phyloP scores from a whole-genome alignment of 2,888 invertebrate species.

The Pachymerium ferrugineum region DNA sequence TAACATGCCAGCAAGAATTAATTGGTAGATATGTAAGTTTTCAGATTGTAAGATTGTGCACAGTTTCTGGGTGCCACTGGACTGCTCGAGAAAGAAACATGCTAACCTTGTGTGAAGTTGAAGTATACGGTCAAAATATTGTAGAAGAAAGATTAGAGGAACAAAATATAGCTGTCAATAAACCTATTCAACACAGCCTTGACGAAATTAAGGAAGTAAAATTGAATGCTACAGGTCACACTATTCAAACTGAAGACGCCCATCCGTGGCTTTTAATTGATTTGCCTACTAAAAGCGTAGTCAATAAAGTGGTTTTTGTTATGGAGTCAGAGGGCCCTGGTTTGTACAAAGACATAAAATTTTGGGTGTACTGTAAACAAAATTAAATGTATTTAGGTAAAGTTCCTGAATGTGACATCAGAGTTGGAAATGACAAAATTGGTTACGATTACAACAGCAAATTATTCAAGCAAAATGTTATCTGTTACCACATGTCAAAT shows the following conservation, averaged over 20 bases:
- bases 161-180: not conserved
- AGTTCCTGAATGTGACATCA: not conserved
- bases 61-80: not conserved
- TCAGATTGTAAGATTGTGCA: not conserved
- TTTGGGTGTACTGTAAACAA: too few species aligned
- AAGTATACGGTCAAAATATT: not conserved
- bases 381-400: not conserved
- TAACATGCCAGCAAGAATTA: not conserved
- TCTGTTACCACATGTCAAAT: not conserved
- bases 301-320: not conserved
- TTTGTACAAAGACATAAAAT: not conserved
- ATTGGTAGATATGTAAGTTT: constrained; percentile 7
- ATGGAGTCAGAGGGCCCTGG: not conserved
- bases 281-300: not conserved
- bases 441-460: not conserved
- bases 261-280: not conserved
- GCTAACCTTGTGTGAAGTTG: not conserved
- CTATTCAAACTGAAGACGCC: too few species aligned
- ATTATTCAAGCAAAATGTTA: not conserved
- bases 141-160: not conserved
- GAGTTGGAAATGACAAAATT: not conserved
- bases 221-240: too few species aligned
- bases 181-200: not conserved
- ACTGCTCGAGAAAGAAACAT: not conserved
- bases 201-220: too few species aligned